Evolutionary conservation across 2,113 vertebrate genomes (phyloP), one percentile per base, ranked within the genome.

Genomic region (Lophochroa leadbeateri): DNA sequence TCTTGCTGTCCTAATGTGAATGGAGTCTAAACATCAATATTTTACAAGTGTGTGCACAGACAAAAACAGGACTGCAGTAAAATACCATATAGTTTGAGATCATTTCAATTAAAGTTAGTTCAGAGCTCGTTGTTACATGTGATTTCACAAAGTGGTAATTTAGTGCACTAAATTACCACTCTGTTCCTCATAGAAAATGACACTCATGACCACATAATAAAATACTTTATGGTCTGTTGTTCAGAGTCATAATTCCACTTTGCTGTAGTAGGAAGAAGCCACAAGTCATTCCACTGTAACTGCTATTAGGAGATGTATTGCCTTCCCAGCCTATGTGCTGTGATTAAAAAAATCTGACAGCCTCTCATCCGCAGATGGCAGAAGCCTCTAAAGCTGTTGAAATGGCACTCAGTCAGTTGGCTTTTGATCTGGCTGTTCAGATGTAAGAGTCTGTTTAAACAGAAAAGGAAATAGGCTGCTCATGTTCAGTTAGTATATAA

Each of bases 341-440:
- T 19, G 31, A 96, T 94, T 92, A 95, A 94, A 96, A 91, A 91
- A 94, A 13, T 17, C 85, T 78, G 82, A 92, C 86, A 95, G 86
- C n/a, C 84, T 90, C 87, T 95, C 80, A 68, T 67, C 65, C 4
- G 2, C 69, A 97, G 92, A 91, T 94, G 80, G 88, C 77, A 95
- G 93, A 82, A 75, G 21, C 68, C 72, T 84, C 83, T 86, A 90
- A 94, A 78, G 65, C 78, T 93, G 86, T 91, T 95, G 96, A 96
- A 93, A 92, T 96, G 94, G 96, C 96, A 86, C 33, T 81, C 85
- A 81, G 71, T 91, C 91, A 96, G 89, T 52, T 97, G 91, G 69
- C 86, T 95, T 94, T 96, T 92, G 83, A 79, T 95, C 87, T 94
- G 86, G 65, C 83, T 88, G 49, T 92, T 96, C 89, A 97, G 49